Conservation (phyloP, 2,113 vertebrate species). For the Alosa alosa region DNA sequence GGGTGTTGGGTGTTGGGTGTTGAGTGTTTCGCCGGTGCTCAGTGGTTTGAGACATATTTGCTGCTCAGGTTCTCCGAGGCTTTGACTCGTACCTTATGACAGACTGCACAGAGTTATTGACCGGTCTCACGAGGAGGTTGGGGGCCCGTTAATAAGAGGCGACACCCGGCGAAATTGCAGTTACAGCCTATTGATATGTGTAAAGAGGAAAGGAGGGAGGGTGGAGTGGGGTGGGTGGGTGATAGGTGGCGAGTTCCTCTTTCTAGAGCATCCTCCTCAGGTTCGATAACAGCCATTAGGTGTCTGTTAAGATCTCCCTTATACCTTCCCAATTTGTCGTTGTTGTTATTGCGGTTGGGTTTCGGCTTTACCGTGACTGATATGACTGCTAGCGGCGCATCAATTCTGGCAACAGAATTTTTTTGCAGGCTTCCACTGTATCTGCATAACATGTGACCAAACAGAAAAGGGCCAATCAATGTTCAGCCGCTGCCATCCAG, state of each 20-base stretch:
- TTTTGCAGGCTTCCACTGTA: slow-evolving; percentile 54
- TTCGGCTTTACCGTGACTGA: slow-evolving; percentile 35
- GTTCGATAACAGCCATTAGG: background rate
- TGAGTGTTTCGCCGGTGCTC: background rate
- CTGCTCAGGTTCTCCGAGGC: background rate
- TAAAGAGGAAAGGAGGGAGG: background rate
- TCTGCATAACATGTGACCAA: slow-evolving; percentile 50
- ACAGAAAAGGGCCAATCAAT: slow-evolving; percentile 65
- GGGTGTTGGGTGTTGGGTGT: background rate
- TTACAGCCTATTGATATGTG: background rate
- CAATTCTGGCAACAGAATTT: slow-evolving; percentile 56
- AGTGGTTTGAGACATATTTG: slow-evolving; percentile 12
- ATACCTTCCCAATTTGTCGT: background rate
- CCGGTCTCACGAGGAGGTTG: background rate
- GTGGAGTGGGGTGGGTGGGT: background rate
- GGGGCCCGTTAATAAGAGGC: slow-evolving; percentile 18
- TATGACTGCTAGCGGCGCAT: slow-evolving; percentile 53
- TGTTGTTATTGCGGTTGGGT: background rate
- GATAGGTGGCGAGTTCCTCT: background rate
- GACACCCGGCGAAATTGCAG: slow-evolving; percentile 19
- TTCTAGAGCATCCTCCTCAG: background rate
- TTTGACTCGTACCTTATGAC: slow-evolving; percentile 25
- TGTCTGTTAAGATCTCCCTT: background rate
- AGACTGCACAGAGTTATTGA: slow-evolving; percentile 9
- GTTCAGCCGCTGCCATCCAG: slow-evolving; percentile 39